Conservation (phyloP, 2,797 vertebrate genomes). For the Tokudaia muenninki region DNA sequence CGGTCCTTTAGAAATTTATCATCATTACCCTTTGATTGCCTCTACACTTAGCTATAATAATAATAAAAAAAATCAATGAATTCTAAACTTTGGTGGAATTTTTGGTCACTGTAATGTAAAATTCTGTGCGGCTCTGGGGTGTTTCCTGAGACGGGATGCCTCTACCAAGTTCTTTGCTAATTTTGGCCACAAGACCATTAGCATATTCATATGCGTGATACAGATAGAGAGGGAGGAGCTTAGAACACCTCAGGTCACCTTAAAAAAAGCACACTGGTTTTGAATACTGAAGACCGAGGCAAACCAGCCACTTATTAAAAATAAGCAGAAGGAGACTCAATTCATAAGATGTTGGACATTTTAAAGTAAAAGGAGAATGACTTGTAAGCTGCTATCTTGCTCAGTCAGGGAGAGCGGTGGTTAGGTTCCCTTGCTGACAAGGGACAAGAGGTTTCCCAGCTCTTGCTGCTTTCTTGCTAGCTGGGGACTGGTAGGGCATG, state of each 20-base stretch:
- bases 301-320: not conserved
- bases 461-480: not conserved
- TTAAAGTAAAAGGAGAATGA: not conserved
- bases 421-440: not conserved
- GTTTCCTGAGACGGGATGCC: slow-evolving; percentile 8
- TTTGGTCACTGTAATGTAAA: not conserved
- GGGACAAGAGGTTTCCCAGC: fast-evolving
- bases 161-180: slow-evolving; percentile 79
- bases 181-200: slow-evolving; percentile 85
- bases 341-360: not conserved
- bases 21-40: not conserved
- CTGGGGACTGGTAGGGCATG: not conserved
- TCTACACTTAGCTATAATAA: not conserved
- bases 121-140: slow-evolving; percentile 48
- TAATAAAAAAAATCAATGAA: not conserved
- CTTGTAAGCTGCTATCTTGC: not conserved
- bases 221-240: not conserved
- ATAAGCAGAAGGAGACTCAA: not conserved
- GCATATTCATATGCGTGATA: slow-evolving; percentile 71
- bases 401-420: fast-evolving
- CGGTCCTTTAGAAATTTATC: not conserved
- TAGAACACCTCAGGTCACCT: not conserved
- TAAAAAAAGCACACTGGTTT: not conserved
- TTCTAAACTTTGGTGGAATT: not conserved
- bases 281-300: not conserved